Base-by-base conservation (phyloP, 2,888 invertebrate genomes). In the Brachypalpus laphriformis region DNA sequence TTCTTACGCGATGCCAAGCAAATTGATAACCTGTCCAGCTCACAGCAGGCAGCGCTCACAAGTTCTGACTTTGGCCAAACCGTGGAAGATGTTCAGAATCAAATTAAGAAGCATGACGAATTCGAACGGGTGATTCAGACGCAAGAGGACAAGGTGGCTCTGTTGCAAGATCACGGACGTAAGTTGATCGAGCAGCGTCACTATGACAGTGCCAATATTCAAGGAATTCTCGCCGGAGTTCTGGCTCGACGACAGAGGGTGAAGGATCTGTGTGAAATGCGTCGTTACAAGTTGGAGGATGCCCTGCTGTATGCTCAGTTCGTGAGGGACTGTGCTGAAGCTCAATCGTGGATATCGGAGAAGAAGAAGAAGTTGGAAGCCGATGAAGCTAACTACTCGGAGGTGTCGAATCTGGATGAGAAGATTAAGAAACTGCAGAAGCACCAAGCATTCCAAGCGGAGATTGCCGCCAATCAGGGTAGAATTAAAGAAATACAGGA, bases 341-440 rank as follows among this genome's bases (percentile, higher is more conserved):
- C 98, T 0, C 95, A 97, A 89, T 94, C 94, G 1, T 98, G 98
- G 98, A 97, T 98, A 77, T 96, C 95, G 37, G 98, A 98, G 91
- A 98, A 97, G 90, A 95, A 96, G 86, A 97, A 97, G 91, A 96
- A 97, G 90, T 93, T 98, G 6, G 96, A 96, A 80, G 95, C 96
- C 0, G 97, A 97, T 90, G 95, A 95, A 6, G 94, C 94, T 3
- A 90, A 88, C 80, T 92, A 91, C 74, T 90, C 91, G 0, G 96
- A 96, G 89, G 96, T 97, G 5, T 95, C 96, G 0, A 96, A 95
- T 89, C 93, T 99, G 2, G 98, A 98, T 89, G 98, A 98, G 89
- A 99, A 99, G 92, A 98, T 99, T 88, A 97, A 98, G 92, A 96
- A 97, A 89, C 92, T 98, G 34, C 97, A 98, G 90, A 98, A 98